A percentile compares a stretch with the other conserved stretches of the same genome.
phyloP scores from a whole-genome alignment of 2,797 vertebrate species.

The Diglossa cyanea region DNA sequence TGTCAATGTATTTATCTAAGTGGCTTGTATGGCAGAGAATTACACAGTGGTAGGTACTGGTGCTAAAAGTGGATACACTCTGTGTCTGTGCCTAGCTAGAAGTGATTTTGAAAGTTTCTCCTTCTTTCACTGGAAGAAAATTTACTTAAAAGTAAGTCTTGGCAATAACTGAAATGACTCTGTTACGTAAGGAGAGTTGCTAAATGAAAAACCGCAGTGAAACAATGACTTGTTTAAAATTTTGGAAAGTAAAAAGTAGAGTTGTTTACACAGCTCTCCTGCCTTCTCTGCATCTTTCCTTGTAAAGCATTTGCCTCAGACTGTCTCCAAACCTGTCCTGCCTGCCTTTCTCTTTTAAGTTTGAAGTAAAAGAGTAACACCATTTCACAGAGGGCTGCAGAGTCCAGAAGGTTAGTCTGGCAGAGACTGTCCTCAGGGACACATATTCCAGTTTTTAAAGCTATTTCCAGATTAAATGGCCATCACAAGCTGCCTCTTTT shows the following conservation, averaged over 20 bases:
- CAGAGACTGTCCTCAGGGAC: background rate
- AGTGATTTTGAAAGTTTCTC: background rate
- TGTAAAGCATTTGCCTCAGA: background rate
- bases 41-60: background rate
- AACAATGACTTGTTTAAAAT: background rate
- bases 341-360: background rate
- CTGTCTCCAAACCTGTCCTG: background rate
- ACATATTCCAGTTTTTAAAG: background rate
- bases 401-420: background rate
- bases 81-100: background rate
- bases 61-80: background rate
- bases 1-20: background rate
- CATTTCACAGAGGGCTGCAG: background rate
- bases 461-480: constrained; percentile 3
- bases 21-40: background rate
- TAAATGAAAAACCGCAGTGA: background rate
- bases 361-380: background rate
- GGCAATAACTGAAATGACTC: background rate
- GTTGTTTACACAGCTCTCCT: background rate
- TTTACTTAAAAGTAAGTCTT: background rate
- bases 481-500: background rate
- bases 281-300: background rate
- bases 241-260: background rate
- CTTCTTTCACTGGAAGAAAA: background rate
- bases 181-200: background rate